A percentile compares a stretch with the other conserved stretches of the same genome.
Conservation (phyloP, 2,888 invertebrate species). For the Pilophorus perplexus region DNA sequence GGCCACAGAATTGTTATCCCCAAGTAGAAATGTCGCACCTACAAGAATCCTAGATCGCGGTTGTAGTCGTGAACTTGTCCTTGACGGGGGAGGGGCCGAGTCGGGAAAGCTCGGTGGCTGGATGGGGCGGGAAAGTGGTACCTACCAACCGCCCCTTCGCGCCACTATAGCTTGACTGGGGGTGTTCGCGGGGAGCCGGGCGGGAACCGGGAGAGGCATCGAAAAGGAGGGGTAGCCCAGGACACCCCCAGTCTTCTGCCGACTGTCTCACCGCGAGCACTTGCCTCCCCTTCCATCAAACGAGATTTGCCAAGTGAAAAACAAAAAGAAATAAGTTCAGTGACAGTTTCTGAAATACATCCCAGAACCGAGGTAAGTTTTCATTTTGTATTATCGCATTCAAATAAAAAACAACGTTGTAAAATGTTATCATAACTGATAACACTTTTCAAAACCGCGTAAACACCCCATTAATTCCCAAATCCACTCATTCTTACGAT, state of each 20-base stretch:
- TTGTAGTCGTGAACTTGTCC: slow-evolving; percentile 38
- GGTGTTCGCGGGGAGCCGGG: neutral
- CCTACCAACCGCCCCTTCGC: too few species aligned
- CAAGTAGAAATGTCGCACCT: neutral
- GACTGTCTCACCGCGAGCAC: slow-evolving; percentile 34
- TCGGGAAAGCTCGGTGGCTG: slow-evolving; percentile 1
- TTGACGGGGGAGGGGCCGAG: slow-evolving; percentile 1
- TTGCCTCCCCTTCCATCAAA: slow-evolving; percentile 12
- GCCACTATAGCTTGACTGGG: too few species aligned
- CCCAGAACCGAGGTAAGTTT: slow-evolving; percentile 13
- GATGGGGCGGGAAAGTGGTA: neutral
- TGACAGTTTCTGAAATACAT: slow-evolving; percentile 24
- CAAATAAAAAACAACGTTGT: too few species aligned
- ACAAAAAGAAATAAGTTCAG: slow-evolving; percentile 20
- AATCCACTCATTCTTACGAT: too few species aligned
- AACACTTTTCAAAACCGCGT: too few species aligned
- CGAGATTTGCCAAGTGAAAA: slow-evolving; percentile 16
- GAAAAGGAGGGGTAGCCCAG: slow-evolving; percentile 7
- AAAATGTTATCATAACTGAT: too few species aligned
- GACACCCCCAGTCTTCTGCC: slow-evolving; percentile 39
- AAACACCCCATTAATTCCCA: too few species aligned
- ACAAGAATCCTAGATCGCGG: slow-evolving; percentile 14
- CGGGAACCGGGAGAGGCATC: neutral
- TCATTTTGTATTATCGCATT: too few species aligned
- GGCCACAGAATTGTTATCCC: neutral